Base-by-base conservation (phyloP, 2,113 vertebrate species). In the Myiagra hebetior region DNA sequence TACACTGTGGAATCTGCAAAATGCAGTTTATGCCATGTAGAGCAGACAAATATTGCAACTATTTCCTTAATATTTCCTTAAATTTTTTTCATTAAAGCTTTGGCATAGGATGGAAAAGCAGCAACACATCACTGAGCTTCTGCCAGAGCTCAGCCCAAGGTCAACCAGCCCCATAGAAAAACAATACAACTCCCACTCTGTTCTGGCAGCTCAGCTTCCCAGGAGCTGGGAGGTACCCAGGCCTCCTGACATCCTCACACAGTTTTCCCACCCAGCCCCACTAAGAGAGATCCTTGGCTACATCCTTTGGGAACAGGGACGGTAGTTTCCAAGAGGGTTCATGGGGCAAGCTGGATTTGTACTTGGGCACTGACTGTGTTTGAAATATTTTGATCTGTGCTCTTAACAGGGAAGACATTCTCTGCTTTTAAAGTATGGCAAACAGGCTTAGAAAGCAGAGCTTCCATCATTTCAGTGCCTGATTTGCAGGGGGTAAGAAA, bases 11-110 rank as follows among this genome's bases (percentile, higher is more conserved):
- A 86, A 92, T 86, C 78, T 50, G 31, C n/a, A 95, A 92, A 92
- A 90, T 26, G 68, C 46, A 64, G 60, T 85, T 91, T 60, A 77
- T 30, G 59, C 77, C 81, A 56, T 3, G 14, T 31, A 84, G 39
- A 70, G 39, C 70, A 93, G 88, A 85, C 24, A 89, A 92, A 81
- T 31, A 76, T 56, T 86, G 37, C 47, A 88, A 78, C 68, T 76
- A 91, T 79, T 96, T 96, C 87, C 85, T 89, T 78, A 82, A 57
- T 63, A 85, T 70, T 93, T 92, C 81, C 87, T 85, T 86, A 85
- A 91, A 41, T 26, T 30, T 39, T 72, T 76, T 50, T 62, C 88
- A 90, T 85, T 89, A 64, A 81, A 70, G 31, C 31, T 73, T 2
- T 92, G 70, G 69, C 63, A 76, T 2, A 52, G 42, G 33, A 55